These are phyloP conservation scores for Phylloscopus collybita DNA, from an alignment of 2,797 vertebrate species.

Conservation along the genomic window DNA sequence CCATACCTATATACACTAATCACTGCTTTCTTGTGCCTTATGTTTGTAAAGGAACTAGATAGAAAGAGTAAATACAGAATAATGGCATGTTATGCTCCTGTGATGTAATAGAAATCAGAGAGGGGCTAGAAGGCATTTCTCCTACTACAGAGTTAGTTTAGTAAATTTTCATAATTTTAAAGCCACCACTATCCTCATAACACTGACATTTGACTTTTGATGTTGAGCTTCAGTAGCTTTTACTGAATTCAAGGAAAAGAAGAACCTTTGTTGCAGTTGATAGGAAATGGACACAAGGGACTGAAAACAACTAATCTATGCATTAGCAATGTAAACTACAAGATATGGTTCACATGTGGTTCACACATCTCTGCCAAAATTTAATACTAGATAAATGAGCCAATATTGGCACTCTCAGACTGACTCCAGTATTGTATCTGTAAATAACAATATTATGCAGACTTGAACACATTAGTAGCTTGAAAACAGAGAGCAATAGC, in stretches of 20 bases:
- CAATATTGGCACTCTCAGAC: not conserved
- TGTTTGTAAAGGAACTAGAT: conserved; percentile 62
- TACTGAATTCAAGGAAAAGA: conserved; percentile 49
- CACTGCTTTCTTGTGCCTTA: conserved; percentile 30
- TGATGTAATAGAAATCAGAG: conserved; percentile 35
- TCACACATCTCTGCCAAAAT: not conserved
- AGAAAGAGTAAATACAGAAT: conserved; percentile 63
- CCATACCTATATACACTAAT: conserved; percentile 44
- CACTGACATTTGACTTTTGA: conserved; percentile 39
- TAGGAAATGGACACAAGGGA: conserved; percentile 14
- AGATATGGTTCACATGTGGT: not conserved
- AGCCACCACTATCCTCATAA: conserved; percentile 13
- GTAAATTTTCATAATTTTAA: conserved; percentile 45
- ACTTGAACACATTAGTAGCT: conserved; percentile 38
- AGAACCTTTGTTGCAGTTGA: not conserved
- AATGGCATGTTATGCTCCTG: conserved; percentile 41
- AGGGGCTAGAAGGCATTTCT: conserved; percentile 52
- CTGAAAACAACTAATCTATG: not conserved
- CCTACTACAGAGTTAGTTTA: conserved; percentile 35
- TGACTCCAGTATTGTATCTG: not conserved
- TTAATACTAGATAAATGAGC: not conserved
- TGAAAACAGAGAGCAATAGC: conserved; percentile 13
- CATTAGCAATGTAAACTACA: not conserved
- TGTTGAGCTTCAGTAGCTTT: conserved; percentile 57
- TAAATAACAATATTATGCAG: conserved; percentile 40